Base-by-base conservation (phyloP, 2,113 vertebrate species). In the Siphamia tubifer region DNA sequence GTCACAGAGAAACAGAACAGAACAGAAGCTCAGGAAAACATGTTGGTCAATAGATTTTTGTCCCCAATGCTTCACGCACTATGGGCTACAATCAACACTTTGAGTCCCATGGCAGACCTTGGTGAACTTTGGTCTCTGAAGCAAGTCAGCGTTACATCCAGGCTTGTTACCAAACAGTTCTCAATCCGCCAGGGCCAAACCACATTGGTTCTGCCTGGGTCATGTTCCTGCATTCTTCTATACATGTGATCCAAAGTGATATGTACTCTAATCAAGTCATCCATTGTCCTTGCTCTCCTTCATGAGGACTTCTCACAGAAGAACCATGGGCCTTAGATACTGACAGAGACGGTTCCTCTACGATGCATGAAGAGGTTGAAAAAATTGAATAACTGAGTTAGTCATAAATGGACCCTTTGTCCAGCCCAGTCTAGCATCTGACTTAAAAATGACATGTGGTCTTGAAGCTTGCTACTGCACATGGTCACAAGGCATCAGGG, bases 381-480 rank as follows among this genome's bases (percentile, higher is more conserved):
- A 86, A 83, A 44, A 80, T 34, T 78, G 70, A 88, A 85, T 82
- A 79, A 87, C 56, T 36, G 25, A 61, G 53, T 71, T 70, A 56
- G 69, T 36, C 63, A 90, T 87, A 87, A 90, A 89, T 80, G 76
- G 71, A 25, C 21, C 38, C 62, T 68, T 90, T 92, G 89, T 90
- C 83, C 48, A 49, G 9, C 21, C 8, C 17, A 32, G 56, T 44
- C 66, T 48, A 76, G 45, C 89, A 91, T 88, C 87, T 90, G 86
- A 90, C 87, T 87, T 48, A 57, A 85, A 67, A 81, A 84, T 78
- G 76, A 55, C 83, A 82, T 80, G 79, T 83, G 82, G 83, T 83
- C 53, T 73, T 2, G 23, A 54, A 71, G 69, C n/a, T n/a, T 61
- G 51, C 58, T 53, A 57, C 54, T 74, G 48, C 51, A 56, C 64